Conservation (phyloP, 2,797 vertebrate species). For the Spea hammondii region DNA sequence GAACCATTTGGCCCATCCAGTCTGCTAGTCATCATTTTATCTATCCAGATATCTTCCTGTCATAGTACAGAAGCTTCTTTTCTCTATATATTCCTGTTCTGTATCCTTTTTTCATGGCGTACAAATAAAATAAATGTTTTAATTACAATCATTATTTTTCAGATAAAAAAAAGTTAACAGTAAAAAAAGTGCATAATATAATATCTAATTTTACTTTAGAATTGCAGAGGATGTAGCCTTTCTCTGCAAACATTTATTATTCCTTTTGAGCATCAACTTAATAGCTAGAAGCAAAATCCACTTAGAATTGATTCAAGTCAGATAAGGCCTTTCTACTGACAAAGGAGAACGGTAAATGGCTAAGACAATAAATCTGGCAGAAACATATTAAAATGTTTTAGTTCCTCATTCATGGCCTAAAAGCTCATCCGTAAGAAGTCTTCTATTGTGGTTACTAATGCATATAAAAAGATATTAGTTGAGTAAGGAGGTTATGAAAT, state of each 20-base stretch:
- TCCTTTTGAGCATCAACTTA: neutral
- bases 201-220: neutral
- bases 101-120: too few relatives aligned
- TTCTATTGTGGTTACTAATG: constrained; percentile 79
- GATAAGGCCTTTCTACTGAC: constrained; percentile 14
- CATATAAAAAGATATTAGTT: constrained; percentile 84
- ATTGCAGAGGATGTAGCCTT: too few relatives aligned
- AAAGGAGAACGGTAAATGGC: constrained; percentile 27
- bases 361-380: constrained; percentile 44
- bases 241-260: too few relatives aligned
- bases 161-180: neutral
- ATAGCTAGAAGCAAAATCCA: neutral
- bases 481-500: constrained; percentile 81
- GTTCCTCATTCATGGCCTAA: constrained; percentile 55
- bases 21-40: too few relatives aligned
- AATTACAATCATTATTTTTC: too few relatives aligned
- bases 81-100: too few relatives aligned
- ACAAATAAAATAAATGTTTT: too few relatives aligned
- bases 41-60: too few relatives aligned
- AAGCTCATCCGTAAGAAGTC: constrained; percentile 68
- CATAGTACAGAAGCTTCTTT: too few relatives aligned
- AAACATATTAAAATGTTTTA: constrained; percentile 47
- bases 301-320: constrained; percentile 22
- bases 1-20: too few relatives aligned
- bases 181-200: neutral